Evolutionary conservation across 1,140 invertebrate genomes (phyloP), one percentile per base, ranked within the genome.

Genomic region (Lepidurus packardi): DNA sequence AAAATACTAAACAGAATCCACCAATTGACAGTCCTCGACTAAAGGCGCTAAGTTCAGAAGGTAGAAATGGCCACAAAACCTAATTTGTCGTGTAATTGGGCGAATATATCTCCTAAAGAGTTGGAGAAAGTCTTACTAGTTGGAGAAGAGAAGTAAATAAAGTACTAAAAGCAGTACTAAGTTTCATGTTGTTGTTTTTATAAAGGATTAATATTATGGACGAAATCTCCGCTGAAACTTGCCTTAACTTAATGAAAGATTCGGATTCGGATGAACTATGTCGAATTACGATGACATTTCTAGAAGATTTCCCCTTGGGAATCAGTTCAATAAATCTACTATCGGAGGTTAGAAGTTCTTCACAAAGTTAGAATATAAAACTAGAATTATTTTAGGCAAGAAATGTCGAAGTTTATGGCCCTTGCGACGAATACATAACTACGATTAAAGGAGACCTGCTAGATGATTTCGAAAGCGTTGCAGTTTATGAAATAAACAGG

Each of bases 21-120:
- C 8, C 9, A 9, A 65, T 47, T 47, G 10, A 4, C 16, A 21
- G 16, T 5, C 21, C 5, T 16, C 4, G 53, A 65, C 21, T n/a
- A 65, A 65, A 65, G 53, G 53, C 53, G 53, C 53, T 65, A 65
- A 65, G 53, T 65, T 65, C 53, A 65, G 53, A 65, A 65, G 6
- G 13, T 9, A 9, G 13, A 65, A 16, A 65, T 65, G 13, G 7
- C 53, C n/a, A 65, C 8, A 4, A 65, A 65, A 65, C 53, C 53
- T 65, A 21, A 65, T n/a, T 11, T 65, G 21, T 11, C 53, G 13
- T 65, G 16, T 13, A 65, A 4, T 16, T 65, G 53, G 53, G 8
- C n/a, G 0, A 65, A 16, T 16, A 4, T 65, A n/a, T 11, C 13
- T 0, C 53, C 53, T 0, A 21, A 65, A 21, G 21, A 13, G 6